Percentiles rank a stretch among this genome's conserved stretches.
These are phyloP conservation scores for Thamnophis elegans DNA, from an alignment of 2,797 vertebrate genomes.

Conservation along the genomic window DNA sequence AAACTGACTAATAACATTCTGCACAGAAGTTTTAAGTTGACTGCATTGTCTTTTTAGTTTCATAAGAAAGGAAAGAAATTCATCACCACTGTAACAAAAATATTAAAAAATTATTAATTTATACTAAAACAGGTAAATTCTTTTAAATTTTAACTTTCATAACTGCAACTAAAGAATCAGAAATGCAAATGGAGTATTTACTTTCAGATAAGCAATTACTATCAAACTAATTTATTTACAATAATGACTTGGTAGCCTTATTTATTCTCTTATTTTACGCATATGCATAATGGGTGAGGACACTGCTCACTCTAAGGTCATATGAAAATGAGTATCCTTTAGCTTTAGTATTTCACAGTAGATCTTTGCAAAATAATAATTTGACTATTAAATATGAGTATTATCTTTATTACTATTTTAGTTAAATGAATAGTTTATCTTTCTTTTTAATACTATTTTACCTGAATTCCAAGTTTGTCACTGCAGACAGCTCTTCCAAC, in stretches of 20 bases:
- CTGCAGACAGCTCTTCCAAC: conserved; percentile 72
- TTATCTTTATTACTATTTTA: neutral
- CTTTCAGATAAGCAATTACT: neutral
- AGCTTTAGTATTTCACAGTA: neutral
- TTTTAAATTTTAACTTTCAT: neutral
- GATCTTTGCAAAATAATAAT: neutral
- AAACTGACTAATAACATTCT: conserved; percentile 79
- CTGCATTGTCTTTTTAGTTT: conserved; percentile 83
- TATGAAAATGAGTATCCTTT: rapidly evolving
- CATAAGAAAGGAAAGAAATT: conserved; percentile 84
- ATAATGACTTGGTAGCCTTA: neutral
- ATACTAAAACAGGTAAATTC: conserved; percentile 10
- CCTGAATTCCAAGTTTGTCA: conserved; percentile 79
- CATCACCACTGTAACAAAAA: conserved; percentile 78
- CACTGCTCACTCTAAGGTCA: neutral
- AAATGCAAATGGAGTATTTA: neutral
- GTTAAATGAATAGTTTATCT: neutral
- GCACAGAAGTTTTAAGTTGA: conserved; percentile 80
- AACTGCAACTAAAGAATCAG: neutral
- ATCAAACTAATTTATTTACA: neutral
- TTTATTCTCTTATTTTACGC: conserved; percentile 1
- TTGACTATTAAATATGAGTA: neutral
- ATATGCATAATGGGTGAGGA: neutral
- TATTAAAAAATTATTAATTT: conserved; percentile 29
- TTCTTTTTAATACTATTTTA: conserved; percentile 60